Evolutionary conservation across 2,888 invertebrate genomes (phyloP).

Genomic region (Caenorhabditis wallacei): DNA sequence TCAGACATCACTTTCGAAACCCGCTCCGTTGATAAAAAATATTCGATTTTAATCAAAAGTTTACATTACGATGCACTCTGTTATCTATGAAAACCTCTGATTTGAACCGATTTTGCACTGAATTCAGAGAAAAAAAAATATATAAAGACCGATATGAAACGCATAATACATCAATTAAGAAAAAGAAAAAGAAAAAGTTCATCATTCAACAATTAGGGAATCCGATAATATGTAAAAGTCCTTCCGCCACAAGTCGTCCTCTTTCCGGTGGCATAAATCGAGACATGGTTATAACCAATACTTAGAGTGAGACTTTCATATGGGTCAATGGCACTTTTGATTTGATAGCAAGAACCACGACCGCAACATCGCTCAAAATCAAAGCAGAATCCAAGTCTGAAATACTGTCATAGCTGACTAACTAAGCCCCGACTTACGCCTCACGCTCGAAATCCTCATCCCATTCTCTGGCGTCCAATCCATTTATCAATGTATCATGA

Average conservation of each 20-base stretch:
- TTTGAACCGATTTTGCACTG: too few species aligned
- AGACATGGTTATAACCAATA: neutral
- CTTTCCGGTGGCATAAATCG: conserved; percentile 24
- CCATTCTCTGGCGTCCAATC: conserved; percentile 1
- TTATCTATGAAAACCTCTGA: too few species aligned
- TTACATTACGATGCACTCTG: too few species aligned
- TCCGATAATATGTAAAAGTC: conserved; percentile 1
- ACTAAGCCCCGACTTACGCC: too few species aligned
- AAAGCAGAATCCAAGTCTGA: neutral
- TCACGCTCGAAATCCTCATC: conserved; percentile 8
- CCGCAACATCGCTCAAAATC: conserved; percentile 8
- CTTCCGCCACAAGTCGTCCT: neutral
- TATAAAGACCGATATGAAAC: conserved; percentile 2
- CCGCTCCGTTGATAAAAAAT: too few species aligned
- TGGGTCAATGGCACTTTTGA: conserved; percentile 4
- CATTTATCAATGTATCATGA: neutral
- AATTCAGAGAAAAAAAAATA: neutral
- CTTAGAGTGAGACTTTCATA: conserved; percentile 18
- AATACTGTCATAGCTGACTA: too few species aligned
- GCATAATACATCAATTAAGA: too few species aligned
- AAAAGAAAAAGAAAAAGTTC: too few species aligned
- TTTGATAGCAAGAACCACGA: conserved; percentile 17
- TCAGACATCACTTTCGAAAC: too few species aligned
- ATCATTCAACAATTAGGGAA: too few species aligned
- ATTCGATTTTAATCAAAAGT: too few species aligned